Evolutionary conservation across 2,888 invertebrate species (phyloP).

Genomic region (Synergus itoensis): DNA sequence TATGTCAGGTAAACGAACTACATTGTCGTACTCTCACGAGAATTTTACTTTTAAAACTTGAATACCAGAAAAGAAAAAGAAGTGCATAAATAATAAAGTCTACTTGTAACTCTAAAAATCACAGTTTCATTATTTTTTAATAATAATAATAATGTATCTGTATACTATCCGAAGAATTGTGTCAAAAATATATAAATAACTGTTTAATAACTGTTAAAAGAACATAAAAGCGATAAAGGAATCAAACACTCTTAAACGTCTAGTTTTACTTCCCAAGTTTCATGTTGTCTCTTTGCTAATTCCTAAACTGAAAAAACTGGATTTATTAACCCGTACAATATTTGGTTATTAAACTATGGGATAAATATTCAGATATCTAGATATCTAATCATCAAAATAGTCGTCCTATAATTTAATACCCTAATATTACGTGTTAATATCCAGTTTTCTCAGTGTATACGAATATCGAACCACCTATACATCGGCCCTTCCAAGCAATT

Average conservation of each 20-base stretch:
- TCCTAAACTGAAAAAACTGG: neutral
- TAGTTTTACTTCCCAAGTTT: neutral
- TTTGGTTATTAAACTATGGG: too few species aligned
- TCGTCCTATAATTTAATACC: too few species aligned
- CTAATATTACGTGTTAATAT: too few species aligned
- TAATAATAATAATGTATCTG: too few species aligned
- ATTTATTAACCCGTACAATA: too few species aligned
- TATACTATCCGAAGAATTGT: too few species aligned
- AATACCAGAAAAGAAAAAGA: neutral
- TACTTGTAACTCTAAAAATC: too few species aligned
- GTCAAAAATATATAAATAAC: too few species aligned
- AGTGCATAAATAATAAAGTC: neutral
- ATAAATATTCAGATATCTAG: too few species aligned
- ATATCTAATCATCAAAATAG: too few species aligned
- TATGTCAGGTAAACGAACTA: constrained; percentile 4
- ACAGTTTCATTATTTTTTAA: too few species aligned
- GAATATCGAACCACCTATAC: neutral
- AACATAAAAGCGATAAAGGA: neutral
- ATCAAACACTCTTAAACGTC: neutral
- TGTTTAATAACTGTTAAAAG: neutral
- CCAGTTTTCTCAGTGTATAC: neutral
- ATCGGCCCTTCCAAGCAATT: constrained; percentile 25
- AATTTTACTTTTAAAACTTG: neutral
- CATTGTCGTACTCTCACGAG: neutral
- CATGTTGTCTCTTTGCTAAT: neutral